Conservation (phyloP, 1,140 invertebrate species). For the Steinernema khuongi region DNA sequence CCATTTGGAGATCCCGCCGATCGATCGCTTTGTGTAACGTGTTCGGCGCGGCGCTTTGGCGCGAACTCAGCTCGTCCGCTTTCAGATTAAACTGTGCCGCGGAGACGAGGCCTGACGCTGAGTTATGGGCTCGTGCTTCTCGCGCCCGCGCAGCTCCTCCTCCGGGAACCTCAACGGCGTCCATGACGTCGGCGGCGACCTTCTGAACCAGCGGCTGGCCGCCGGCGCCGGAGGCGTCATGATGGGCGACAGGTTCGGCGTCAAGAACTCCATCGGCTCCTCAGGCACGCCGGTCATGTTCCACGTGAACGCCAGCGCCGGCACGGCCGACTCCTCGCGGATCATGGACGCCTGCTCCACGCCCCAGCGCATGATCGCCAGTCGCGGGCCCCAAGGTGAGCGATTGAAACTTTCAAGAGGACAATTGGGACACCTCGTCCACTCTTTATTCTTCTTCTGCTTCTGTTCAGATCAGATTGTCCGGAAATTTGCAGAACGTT, state of each 20-base stretch:
- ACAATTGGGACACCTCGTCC: too few relatives aligned
- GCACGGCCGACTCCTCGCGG: neutral
- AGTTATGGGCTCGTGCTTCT: constrained; percentile 12
- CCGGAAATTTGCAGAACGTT: too few relatives aligned
- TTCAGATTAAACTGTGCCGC: neutral
- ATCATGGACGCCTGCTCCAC: neutral
- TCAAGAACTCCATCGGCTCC: neutral
- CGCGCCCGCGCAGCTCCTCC: constrained; percentile 1
- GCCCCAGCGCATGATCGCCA: neutral
- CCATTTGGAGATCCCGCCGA: too few relatives aligned
- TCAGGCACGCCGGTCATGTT: neutral
- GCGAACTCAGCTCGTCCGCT: too few relatives aligned
- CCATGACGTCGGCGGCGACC: neutral
- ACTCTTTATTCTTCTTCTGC: too few relatives aligned
- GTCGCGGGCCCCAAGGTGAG: neutral
- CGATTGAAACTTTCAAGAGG: too few relatives aligned
- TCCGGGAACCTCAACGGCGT: neutral
- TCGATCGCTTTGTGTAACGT: too few relatives aligned
- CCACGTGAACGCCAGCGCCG: neutral
- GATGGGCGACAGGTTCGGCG: neutral
- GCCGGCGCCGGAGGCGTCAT: neutral
- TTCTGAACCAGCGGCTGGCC: neutral
- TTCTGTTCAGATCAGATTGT: too few relatives aligned
- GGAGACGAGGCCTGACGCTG: neutral
- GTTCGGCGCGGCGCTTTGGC: too few relatives aligned